phyloP scores from a whole-genome alignment of 2,888 invertebrate genomes.

The Oligia strigilis region DNA sequence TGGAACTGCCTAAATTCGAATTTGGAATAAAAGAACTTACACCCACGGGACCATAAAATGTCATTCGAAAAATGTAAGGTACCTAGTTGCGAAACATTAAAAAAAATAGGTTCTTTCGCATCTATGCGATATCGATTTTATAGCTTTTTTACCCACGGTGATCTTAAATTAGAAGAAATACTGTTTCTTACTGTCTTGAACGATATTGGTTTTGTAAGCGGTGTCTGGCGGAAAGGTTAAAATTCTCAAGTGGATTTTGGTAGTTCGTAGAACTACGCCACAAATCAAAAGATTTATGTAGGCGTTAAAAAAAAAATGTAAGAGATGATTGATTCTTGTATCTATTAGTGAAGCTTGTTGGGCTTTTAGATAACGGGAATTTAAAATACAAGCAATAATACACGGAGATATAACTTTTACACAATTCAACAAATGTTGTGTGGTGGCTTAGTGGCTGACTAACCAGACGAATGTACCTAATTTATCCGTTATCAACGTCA shows the following conservation, averaged over 20 bases:
- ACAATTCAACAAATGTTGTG: background rate
- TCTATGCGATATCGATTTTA: conserved; percentile 57
- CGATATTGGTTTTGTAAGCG: conserved; percentile 31
- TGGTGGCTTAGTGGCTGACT: background rate
- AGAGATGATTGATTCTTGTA: conserved; percentile 23
- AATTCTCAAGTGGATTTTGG: conserved; percentile 39
- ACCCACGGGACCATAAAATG: conserved; percentile 65
- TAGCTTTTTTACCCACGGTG: conserved; percentile 55
- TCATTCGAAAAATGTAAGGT: conserved; percentile 31
- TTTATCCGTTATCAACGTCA: conserved; percentile 9
- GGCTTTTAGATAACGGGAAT: conserved; percentile 20
- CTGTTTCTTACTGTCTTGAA: conserved; percentile 19
- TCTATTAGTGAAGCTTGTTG: conserved; percentile 16
- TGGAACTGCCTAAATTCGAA: conserved; percentile 60
- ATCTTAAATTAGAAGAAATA: conserved; percentile 43
- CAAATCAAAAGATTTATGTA: conserved; percentile 15
- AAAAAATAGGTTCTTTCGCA: conserved; percentile 43
- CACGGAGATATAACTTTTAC: too few species aligned
- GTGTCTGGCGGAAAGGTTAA: conserved; percentile 22
- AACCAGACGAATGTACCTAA: conserved; percentile 1
- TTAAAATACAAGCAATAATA: background rate
- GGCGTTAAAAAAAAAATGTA: background rate
- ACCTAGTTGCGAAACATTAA: conserved; percentile 57
- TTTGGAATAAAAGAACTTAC: conserved; percentile 59
- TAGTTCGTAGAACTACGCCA: conserved; percentile 33